Percentiles rank a stretch among this genome's conserved stretches.
Evolutionary conservation across 2,113 vertebrate genomes (phyloP).

Genomic region (Pollachius pollachius): DNA sequence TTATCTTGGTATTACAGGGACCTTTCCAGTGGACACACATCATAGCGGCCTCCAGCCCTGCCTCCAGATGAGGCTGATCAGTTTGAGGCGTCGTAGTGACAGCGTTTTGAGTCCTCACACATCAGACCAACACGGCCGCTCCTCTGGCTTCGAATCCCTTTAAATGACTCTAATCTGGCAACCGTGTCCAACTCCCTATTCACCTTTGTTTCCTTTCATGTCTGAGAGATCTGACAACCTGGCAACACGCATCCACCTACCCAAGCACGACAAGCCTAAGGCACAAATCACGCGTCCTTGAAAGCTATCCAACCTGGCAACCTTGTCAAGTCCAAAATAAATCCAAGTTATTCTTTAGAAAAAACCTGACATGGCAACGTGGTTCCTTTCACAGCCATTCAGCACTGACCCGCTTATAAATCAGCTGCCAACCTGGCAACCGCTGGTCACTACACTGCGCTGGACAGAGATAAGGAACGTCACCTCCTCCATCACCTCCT

Average conservation of each 20-base stretch:
- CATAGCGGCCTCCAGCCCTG: too few species aligned
- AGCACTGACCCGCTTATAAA: slow-evolving; percentile 18
- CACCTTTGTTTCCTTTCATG: slow-evolving; percentile 11
- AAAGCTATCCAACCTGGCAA: slow-evolving; percentile 22
- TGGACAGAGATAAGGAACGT: slow-evolving; percentile 36
- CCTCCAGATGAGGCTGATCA: too few species aligned
- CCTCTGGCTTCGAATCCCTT: too few species aligned
- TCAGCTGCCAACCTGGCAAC: slow-evolving; percentile 42
- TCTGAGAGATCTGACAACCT: slow-evolving; percentile 8
- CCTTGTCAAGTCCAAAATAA: not conserved
- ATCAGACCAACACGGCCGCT: too few species aligned
- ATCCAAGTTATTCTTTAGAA: slow-evolving; percentile 24
- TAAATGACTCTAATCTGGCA: not conserved
- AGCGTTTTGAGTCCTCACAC: too few species aligned
- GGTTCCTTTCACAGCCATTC: slow-evolving; percentile 18
- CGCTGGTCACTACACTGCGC: slow-evolving; percentile 31
- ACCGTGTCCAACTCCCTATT: slow-evolving; percentile 9
- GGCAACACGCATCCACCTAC: slow-evolving; percentile 7
- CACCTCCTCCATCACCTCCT: not conserved
- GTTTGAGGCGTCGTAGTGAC: too few species aligned
- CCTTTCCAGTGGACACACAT: too few species aligned
- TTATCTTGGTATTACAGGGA: too few species aligned
- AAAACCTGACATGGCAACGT: slow-evolving; percentile 8
- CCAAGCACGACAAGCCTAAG: slow-evolving; percentile 12
- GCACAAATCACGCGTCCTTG: not conserved